A percentile compares a stretch with the other conserved stretches of the same genome.
phyloP scores from a whole-genome alignment of 2,113 vertebrate species.

The Melanotaenia duboulayi region DNA sequence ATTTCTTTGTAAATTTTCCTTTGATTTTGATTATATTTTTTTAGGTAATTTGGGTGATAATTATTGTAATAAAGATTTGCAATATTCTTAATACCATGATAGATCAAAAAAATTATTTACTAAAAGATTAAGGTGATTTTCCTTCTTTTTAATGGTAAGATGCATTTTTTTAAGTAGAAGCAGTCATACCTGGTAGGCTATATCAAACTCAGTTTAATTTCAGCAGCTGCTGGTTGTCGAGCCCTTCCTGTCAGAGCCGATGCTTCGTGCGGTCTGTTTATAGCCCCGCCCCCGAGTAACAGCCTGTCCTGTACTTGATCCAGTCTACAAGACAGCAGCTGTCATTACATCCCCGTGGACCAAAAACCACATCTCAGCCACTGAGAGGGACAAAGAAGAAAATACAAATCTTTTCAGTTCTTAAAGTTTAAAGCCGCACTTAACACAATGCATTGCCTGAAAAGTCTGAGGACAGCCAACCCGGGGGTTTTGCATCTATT shows the following conservation, averaged over 20 bases:
- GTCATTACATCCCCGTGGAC: conserved; percentile 53
- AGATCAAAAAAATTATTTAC: background rate
- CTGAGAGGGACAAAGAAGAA: background rate
- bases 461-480: conserved; percentile 71
- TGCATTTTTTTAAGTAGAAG: background rate
- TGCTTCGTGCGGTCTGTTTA: conserved; percentile 25
- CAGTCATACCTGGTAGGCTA: background rate
- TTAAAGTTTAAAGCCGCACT: conserved; percentile 30
- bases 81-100: too few relatives aligned
- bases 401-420: conserved; percentile 8
- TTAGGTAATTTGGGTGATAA: too few relatives aligned
- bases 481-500: conserved; percentile 65
- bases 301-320: conserved; percentile 42
- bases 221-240: conserved; percentile 46
- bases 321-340: conserved; percentile 45
- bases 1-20: too few relatives aligned
- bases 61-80: too few relatives aligned
- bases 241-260: too few relatives aligned
- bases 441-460: conserved; percentile 78
- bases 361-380: conserved; percentile 21
- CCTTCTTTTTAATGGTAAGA: background rate
- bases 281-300: conserved; percentile 51
- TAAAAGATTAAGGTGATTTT: background rate
- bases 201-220: conserved; percentile 13
- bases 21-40: too few relatives aligned